These are phyloP conservation scores for Eurytemora carolleeae DNA, from an alignment of 1,140 invertebrate genomes.

Conservation along the genomic window DNA sequence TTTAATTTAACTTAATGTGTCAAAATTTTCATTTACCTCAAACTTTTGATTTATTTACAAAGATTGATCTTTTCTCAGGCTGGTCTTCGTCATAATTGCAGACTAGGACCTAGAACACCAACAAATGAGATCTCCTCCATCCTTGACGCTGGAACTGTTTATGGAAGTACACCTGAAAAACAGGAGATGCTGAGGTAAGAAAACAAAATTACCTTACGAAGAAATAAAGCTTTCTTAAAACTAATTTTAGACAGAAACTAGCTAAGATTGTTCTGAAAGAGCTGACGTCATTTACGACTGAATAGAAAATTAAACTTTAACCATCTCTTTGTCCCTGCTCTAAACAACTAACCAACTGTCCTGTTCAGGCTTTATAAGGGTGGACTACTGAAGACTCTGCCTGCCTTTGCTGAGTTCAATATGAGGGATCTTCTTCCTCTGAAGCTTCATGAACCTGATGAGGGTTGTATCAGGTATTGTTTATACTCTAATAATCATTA, in stretches of 20 bases:
- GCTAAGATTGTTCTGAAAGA: not conserved
- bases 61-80: too few species aligned
- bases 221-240: too few species aligned
- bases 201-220: too few species aligned
- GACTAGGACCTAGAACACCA: constrained; percentile 29
- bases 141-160: constrained; percentile 33
- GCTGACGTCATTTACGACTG: not conserved
- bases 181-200: constrained; percentile 29
- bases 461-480: constrained; percentile 56
- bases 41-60: too few species aligned
- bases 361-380: constrained; percentile 14
- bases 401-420: constrained; percentile 55
- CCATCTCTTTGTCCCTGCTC: not conserved
- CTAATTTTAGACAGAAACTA: not conserved
- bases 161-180: constrained; percentile 28
- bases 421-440: constrained; percentile 67
- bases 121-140: constrained; percentile 31
- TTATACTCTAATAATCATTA: too few species aligned
- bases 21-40: too few species aligned
- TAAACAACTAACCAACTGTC: too few species aligned
- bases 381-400: constrained; percentile 25
- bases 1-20: too few species aligned
- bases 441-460: constrained; percentile 72
- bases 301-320: not conserved
- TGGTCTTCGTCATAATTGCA: constrained; percentile 2